Conservation (phyloP, 2,888 invertebrate genomes). For the Ichneumoninae sp. region DNA sequence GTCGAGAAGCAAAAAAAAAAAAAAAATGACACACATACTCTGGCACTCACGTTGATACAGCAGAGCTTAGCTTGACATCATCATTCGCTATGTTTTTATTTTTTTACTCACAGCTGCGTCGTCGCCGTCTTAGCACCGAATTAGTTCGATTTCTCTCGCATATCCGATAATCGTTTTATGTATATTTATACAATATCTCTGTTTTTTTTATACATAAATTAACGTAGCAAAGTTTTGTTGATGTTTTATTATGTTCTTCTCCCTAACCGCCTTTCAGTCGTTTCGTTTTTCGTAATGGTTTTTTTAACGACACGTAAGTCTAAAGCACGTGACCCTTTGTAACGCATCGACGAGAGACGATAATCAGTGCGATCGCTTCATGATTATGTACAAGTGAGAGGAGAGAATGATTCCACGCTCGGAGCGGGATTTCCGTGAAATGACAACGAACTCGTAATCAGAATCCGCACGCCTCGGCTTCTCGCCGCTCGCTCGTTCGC, state of each 20-base stretch:
- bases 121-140: conserved; percentile 26
- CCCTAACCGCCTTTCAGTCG: background rate
- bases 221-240: conserved; percentile 55
- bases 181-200: conserved; percentile 56
- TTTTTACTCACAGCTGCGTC: conserved; percentile 23
- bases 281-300: background rate
- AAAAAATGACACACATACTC: conserved; percentile 29
- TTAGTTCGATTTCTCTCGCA: conserved; percentile 48
- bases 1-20: conserved; percentile 46
- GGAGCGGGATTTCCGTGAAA: background rate
- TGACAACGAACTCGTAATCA: background rate
- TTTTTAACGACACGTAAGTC: conserved; percentile 30
- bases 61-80: conserved; percentile 33
- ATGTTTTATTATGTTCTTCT: background rate
- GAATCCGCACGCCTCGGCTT: background rate
- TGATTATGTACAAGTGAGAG: background rate
- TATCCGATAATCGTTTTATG: conserved; percentile 39
- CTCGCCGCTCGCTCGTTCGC: conserved; percentile 14
- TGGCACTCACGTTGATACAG: background rate
- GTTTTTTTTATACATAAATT: conserved; percentile 52
- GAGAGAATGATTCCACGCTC: background rate
- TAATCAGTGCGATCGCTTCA: background rate
- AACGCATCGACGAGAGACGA: background rate
- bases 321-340: conserved; percentile 1
- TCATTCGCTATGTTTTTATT: conserved; percentile 5